These are phyloP conservation scores for Crocodylus rhombifer DNA, from an alignment of 2,797 vertebrate genomes.

Conservation along the genomic window DNA sequence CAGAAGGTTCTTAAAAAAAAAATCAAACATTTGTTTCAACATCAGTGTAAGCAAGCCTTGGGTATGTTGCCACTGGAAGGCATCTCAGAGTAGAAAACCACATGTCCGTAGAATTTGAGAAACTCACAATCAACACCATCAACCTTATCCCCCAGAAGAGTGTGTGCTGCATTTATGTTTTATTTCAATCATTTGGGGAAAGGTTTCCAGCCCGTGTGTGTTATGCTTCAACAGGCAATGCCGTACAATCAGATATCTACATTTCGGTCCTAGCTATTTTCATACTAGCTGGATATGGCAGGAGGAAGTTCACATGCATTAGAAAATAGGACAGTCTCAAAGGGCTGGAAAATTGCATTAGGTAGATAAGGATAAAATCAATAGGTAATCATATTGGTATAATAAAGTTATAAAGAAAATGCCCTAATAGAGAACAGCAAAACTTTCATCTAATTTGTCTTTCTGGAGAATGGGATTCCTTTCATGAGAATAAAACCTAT, in stretches of 20 bases:
- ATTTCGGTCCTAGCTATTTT: not conserved
- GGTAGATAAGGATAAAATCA: not conserved
- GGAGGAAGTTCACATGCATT: not conserved
- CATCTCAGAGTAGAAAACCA: not conserved
- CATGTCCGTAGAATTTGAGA: not conserved
- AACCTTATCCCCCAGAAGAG: not conserved
- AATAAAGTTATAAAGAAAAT: not conserved
- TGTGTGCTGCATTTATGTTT: not conserved
- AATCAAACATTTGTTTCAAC: not conserved
- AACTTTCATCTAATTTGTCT: too few species aligned
- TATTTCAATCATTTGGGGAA: not conserved
- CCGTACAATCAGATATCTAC: not conserved
- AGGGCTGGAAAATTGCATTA: not conserved
- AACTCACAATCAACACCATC: not conserved
- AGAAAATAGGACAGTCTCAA: not conserved
- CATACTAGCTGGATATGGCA: not conserved
- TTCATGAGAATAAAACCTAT: not conserved
- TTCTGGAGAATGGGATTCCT: not conserved
- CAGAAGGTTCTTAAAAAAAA: not conserved
- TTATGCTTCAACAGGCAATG: not conserved
- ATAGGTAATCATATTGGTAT: not conserved
- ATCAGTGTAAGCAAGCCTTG: not conserved
- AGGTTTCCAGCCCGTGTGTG: not conserved
- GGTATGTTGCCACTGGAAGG: fast-evolving
- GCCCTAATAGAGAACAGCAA: not conserved